Percentiles rank a stretch among this genome's conserved stretches.
Evolutionary conservation across 30 jellyfish, hydroid and myxozoan genomes (phyloP).

Genomic region (Pseudorhiza aurosa): DNA sequence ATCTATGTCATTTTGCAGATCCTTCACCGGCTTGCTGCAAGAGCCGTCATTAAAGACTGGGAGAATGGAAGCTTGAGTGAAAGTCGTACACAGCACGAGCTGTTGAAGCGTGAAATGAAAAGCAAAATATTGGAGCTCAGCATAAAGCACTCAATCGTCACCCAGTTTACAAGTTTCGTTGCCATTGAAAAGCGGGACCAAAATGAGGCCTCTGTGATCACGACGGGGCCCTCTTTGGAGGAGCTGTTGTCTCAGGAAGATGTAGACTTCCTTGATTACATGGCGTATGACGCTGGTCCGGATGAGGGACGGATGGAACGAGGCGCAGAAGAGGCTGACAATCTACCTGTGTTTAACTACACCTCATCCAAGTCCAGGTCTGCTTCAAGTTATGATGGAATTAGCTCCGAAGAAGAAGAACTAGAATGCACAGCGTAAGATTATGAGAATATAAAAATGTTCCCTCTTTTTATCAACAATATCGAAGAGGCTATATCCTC

Average conservation of each 20-base stretch:
- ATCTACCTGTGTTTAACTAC: no score
- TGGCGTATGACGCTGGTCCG: conserved; percentile 65
- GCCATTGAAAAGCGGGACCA: conserved; percentile 91
- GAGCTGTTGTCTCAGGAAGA: conserved; percentile 69
- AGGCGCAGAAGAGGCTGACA: no score
- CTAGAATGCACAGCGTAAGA: no score
- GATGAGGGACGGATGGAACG: neutral
- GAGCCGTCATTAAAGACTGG: conserved; percentile 91
- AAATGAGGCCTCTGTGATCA: conserved; percentile 40
- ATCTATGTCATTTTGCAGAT: conserved; percentile 17
- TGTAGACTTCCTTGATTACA: conserved; percentile 65
- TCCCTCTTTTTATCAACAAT: no score
- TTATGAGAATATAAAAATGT: no score
- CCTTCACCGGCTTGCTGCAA: conserved; percentile 91
- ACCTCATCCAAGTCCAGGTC: no score
- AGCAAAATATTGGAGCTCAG: conserved; percentile 70
- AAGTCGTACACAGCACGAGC: conserved; percentile 81
- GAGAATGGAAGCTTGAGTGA: conserved; percentile 84
- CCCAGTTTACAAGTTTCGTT: conserved; percentile 91
- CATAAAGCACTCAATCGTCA: conserved; percentile 81
- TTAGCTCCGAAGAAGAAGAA: no score
- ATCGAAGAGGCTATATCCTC: no score
- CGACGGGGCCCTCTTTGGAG: conserved; percentile 51
- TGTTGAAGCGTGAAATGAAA: conserved; percentile 79
- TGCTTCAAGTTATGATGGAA: no score